phyloP scores from a whole-genome alignment of 1,140 invertebrate species.

The Eupristina koningsbergeri region DNA sequence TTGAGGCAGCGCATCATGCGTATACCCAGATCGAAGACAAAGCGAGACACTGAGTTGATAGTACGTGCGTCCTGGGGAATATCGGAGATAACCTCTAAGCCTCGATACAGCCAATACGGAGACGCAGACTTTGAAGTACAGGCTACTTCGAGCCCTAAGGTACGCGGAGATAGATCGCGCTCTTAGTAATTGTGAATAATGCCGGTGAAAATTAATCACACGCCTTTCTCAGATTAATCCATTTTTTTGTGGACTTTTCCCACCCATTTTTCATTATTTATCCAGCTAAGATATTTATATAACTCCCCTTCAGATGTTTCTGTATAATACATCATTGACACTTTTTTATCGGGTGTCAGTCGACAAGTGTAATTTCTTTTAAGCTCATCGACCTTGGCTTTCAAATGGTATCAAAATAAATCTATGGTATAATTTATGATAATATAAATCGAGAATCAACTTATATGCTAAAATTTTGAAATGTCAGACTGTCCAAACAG shows the following conservation, averaged over 20 bases:
- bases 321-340: no score
- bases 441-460: background rate
- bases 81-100: constrained; percentile 36
- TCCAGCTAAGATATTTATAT: no score
- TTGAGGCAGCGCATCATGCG: background rate
- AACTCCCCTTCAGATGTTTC: no score
- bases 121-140: no score
- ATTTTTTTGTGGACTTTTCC: background rate
- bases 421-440: background rate
- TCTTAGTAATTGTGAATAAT: background rate
- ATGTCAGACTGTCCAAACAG: background rate
- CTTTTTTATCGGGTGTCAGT: no score
- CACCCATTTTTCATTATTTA: background rate
- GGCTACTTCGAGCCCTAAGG: no score
- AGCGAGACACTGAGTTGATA: background rate
- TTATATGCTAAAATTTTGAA: background rate
- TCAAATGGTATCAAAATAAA: no score
- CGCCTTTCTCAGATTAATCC: background rate
- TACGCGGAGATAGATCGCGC: background rate
- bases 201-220: background rate
- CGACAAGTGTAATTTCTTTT: background rate
- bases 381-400: no score
- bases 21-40: constrained; percentile 27
- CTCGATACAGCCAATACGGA: no score
- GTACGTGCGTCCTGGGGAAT: constrained; percentile 31